phyloP scores from a whole-genome alignment of 2,113 vertebrate species.

The Hucho hucho region DNA sequence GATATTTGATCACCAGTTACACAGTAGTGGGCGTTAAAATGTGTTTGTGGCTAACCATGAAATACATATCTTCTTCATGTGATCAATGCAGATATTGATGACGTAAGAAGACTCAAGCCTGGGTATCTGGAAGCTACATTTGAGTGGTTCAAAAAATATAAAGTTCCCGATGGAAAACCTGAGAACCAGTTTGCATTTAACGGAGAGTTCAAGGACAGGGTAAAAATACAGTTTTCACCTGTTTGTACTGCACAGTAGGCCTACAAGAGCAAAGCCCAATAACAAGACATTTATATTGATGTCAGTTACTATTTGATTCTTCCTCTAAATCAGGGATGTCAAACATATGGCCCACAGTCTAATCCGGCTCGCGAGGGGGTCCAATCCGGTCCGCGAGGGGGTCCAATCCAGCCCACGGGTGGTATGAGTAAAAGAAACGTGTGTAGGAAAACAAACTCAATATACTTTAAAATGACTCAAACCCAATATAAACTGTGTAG shows the following conservation, averaged over 20 bases:
- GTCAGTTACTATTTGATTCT: neutral
- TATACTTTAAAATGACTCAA: too few relatives aligned
- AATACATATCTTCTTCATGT: too few relatives aligned
- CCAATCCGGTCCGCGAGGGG: too few relatives aligned
- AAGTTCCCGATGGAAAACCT: constrained; percentile 96
- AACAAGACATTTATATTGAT: too few relatives aligned
- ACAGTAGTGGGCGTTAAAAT: neutral
- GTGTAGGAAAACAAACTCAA: too few relatives aligned
- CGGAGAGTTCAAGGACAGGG: constrained; percentile 93
- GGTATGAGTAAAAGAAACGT: too few relatives aligned
- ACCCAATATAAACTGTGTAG: too few relatives aligned
- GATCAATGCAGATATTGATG: constrained; percentile 79
- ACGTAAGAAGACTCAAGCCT: constrained; percentile 88
- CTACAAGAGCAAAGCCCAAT: too few relatives aligned
- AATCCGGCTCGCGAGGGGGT: too few relatives aligned
- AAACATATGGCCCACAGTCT: too few relatives aligned
- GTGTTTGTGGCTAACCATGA: neutral
- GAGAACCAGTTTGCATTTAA: constrained; percentile 95
- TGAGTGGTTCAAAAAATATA: constrained; percentile 96
- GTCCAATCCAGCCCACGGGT: too few relatives aligned
- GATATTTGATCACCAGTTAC: neutral
- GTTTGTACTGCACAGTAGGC: neutral
- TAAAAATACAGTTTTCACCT: constrained; percentile 38
- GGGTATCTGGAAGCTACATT: constrained; percentile 92
- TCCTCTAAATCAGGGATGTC: neutral